Conservation (phyloP, 2,113 vertebrate genomes). For the Chrysemys picta region DNA sequence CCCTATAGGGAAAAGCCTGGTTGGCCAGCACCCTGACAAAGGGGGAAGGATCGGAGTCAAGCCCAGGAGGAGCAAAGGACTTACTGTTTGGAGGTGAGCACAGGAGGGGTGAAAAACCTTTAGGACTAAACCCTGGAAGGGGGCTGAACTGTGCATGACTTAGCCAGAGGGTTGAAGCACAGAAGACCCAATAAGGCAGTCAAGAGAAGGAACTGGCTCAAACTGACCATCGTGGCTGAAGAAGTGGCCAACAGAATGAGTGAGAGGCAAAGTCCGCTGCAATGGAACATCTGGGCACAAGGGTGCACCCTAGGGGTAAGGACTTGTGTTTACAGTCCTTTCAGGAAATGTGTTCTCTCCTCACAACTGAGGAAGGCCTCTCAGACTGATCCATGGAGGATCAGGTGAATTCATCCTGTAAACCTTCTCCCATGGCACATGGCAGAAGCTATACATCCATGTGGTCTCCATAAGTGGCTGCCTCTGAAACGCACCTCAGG, state of each 20-base stretch:
- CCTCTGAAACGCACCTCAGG: not conserved
- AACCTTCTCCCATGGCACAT: not conserved
- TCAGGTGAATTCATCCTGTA: not conserved
- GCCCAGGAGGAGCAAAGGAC: not conserved
- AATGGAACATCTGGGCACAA: not conserved
- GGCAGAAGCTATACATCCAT: not conserved
- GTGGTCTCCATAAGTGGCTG: not conserved
- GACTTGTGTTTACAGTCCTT: not conserved
- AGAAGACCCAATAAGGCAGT: not conserved
- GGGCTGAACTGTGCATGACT: not conserved
- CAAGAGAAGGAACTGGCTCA: not conserved
- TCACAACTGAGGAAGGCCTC: not conserved
- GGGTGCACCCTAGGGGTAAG: not conserved
- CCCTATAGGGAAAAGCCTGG: not conserved
- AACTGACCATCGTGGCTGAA: not conserved
- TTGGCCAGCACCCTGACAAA: not conserved
- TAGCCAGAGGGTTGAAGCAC: not conserved
- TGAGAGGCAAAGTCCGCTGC: not conserved
- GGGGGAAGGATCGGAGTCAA: not conserved
- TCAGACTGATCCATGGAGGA: not conserved
- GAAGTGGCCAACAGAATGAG: not conserved
- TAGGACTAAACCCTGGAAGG: not conserved
- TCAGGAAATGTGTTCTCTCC: not conserved
- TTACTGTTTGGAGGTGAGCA: not conserved
- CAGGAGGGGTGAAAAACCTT: not conserved